Evolutionary conservation across 2,888 invertebrate species (phyloP), one percentile per base, ranked within the genome.

Genomic region (Ceraclea dissimilis): DNA sequence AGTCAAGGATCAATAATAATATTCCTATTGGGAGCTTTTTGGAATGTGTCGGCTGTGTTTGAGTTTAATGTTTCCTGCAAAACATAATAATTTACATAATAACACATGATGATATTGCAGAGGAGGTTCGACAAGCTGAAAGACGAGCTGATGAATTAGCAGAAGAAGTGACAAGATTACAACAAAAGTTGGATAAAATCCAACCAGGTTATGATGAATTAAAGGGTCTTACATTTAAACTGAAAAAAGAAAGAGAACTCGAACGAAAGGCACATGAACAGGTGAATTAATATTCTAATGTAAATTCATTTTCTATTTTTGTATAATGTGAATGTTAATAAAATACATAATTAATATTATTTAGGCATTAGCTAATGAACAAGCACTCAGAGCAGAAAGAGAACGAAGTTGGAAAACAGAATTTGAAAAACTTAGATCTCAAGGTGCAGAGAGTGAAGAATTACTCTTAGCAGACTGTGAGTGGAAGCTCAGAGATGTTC

Each of bases 401-500:
- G 89, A 90, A 51, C 86, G 88, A 33, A 49, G 54, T 70, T 86
- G 83, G 81, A 80, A 84, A 6, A 68, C 76, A 1, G 85, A 86
- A n/a, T 84, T 86, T 71, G 85, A 86, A 63, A 78, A 81, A 11
- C 75, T 85, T 39, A 72, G 85, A 2, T 83, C 84, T 0, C 81
- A 85, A 47, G 85, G 83, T 26, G 81, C 84, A 52, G 80, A 85
- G 52, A 76, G 87, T 51, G 89, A 90, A 51, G 87, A 88, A 65
- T 77, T 83, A 57, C 78, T 90, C 66, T 73, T 90, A 63, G 83
- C 84, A 2, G 90, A 90, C 73, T 90, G 89, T 71, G 90, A 90
- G 74, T 90, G 89, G 89, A 88, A 90, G 73, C 75, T 89, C 68
- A 70, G 90, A 39, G 86, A 88, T 69, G 80, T 89, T 64, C 86